Percentiles rank a stretch among this genome's conserved stretches.
Evolutionary conservation across 2,113 vertebrate species (phyloP).

Genomic region (Ginglymostoma cirratum): DNA sequence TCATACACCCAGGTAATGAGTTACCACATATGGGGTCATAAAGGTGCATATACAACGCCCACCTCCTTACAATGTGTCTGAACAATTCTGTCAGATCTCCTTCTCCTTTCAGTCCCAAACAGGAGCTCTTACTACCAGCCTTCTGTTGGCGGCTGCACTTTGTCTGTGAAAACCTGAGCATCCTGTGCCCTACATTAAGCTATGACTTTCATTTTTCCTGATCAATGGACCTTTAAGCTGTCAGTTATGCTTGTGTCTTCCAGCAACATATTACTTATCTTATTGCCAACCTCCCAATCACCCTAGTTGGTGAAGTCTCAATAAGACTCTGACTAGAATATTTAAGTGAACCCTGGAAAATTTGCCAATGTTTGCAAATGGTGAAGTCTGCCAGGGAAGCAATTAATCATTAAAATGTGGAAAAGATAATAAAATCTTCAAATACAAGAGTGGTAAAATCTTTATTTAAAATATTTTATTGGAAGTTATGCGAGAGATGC

Average conservation of each 20-base stretch:
- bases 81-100: background rate
- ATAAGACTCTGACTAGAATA: background rate
- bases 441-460: background rate
- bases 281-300: background rate
- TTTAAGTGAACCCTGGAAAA: background rate
- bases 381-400: background rate
- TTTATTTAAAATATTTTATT: background rate
- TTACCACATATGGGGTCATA: background rate
- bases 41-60: background rate
- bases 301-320: background rate
- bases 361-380: background rate
- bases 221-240: background rate
- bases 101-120: background rate
- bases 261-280: background rate
- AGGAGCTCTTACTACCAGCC: background rate
- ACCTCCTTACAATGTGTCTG: background rate
- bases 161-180: background rate
- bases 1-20: background rate
- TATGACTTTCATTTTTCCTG: background rate
- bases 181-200: background rate
- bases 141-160: background rate
- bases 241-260: background rate
- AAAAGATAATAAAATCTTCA: background rate
- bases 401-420: background rate
- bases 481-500: background rate